Evolutionary conservation across 2,797 vertebrate species (phyloP), one percentile per base, ranked within the genome.

Genomic region (Centropyge bicolor): DNA sequence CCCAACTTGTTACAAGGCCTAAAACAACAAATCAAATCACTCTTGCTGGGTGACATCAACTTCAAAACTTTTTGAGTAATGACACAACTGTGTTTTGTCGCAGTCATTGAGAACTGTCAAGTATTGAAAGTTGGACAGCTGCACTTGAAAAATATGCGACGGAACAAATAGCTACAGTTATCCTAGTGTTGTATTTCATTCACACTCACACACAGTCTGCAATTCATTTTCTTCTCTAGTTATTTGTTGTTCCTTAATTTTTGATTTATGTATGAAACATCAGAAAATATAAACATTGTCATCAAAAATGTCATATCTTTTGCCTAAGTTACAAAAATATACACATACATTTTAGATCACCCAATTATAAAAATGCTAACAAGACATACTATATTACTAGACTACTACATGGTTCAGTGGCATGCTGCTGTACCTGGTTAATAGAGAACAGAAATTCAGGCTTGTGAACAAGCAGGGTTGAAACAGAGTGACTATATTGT

Each of bases 21-120:
- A 56, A 31, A 59, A 19, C n/a, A 45, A 69, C 40, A 59, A 49
- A 31, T 40, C 10, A 77, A 60, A 17, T 56, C 57, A 46, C n/a
- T n/a, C 5, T 69, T 45, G 27, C 11, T 0, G n/a, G 16, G 27
- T 46, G 27, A 76, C 64, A 36, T 69, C 5, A 52, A 45, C 14
- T 35, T 67, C 38, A 20, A 52, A 52, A 45, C 61, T 20, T 35
- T 57, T 16, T 48, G 46, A 45, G 3, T 40, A n/a, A 56, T 9
- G 20, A 49, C 16, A 46, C 22, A 20, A 31, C 52, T 57, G 22
- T 48, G 27, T 59, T 57, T 46, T 31, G 19, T 16, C 14, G n/a
- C 36, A 31, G 22, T 63, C 12, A 54, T 19, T 35, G 8, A 31
- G 38, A 52, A 65, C 48, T 13, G 38, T 63, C 17, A 55, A 48